A percentile compares a stretch with the other conserved stretches of the same genome.
Evolutionary conservation across 2,888 invertebrate genomes (phyloP).

Genomic region (Phlogophora meticulosa): DNA sequence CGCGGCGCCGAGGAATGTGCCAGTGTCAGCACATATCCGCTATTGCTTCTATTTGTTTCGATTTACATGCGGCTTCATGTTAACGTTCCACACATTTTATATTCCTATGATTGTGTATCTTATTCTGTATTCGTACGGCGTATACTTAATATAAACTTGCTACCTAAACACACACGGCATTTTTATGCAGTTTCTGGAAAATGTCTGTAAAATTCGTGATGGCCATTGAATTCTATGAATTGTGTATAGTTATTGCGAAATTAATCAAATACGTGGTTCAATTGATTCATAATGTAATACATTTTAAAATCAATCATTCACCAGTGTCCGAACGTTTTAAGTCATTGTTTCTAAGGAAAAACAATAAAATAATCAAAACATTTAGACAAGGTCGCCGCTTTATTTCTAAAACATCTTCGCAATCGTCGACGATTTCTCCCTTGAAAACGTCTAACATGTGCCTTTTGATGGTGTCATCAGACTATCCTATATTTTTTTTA

Average conservation of each 20-base stretch:
- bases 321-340: conserved; percentile 34
- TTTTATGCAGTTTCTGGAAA: conserved; percentile 35
- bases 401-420: conserved; percentile 38
- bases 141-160: conserved; percentile 4
- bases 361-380: conserved; percentile 46
- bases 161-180: conserved; percentile 16
- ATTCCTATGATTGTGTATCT: conserved; percentile 33
- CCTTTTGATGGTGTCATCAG: conserved; percentile 41
- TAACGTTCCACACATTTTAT: conserved; percentile 39
- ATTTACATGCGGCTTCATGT: conserved; percentile 48
- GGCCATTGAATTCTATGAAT: conserved; percentile 24
- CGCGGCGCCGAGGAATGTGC: conserved; percentile 71
- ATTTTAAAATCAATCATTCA: conserved; percentile 19
- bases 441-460: conserved; percentile 15
- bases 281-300: conserved; percentile 33
- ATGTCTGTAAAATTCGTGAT: conserved; percentile 35
- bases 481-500: too few relatives aligned
- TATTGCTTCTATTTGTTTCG: conserved; percentile 64
- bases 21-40: conserved; percentile 71
- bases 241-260: conserved; percentile 24
- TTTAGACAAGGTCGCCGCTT: conserved; percentile 38
- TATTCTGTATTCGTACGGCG: conserved; percentile 29
- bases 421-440: conserved; percentile 56
- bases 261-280: conserved; percentile 28
- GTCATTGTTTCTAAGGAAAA: conserved; percentile 41